Evolutionary conservation across 2,797 vertebrate species (phyloP).

Genomic region (Trichosurus vulpecula): DNA sequence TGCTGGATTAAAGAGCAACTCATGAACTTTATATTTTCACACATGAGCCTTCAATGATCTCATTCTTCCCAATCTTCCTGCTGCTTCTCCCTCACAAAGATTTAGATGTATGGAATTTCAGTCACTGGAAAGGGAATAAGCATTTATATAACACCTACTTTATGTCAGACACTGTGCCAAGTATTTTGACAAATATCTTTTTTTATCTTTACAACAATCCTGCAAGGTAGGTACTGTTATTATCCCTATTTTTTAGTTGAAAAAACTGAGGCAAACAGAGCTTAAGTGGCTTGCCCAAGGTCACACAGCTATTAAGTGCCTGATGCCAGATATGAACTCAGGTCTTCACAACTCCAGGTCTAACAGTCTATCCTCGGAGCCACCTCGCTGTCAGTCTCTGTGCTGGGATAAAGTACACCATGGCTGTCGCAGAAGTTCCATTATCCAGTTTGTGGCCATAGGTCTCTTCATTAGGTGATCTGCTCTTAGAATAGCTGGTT

Average conservation of each 20-base stretch:
- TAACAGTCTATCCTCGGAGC: background rate
- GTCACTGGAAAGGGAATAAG: background rate
- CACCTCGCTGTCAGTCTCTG: background rate
- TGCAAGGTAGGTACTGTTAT: background rate
- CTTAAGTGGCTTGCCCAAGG: background rate
- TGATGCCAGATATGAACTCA: background rate
- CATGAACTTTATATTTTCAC: background rate
- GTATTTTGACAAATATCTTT: background rate
- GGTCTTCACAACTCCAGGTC: background rate
- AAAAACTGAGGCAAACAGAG: background rate
- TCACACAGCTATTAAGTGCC: background rate
- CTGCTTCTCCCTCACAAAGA: background rate
- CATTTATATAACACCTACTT: background rate
- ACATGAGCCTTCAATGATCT: background rate
- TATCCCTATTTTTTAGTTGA: background rate
- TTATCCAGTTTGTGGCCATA: background rate
- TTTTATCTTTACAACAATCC: slow-evolving; percentile 35
- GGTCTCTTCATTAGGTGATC: background rate
- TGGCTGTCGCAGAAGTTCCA: background rate
- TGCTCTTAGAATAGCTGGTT: background rate
- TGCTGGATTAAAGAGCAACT: slow-evolving; percentile 15
- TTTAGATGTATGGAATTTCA: background rate
- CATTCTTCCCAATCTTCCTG: background rate
- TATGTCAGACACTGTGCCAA: background rate
- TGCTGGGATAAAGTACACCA: background rate